Base-by-base conservation (phyloP, 2,888 invertebrate species). In the Zaprionus lineosus region DNA sequence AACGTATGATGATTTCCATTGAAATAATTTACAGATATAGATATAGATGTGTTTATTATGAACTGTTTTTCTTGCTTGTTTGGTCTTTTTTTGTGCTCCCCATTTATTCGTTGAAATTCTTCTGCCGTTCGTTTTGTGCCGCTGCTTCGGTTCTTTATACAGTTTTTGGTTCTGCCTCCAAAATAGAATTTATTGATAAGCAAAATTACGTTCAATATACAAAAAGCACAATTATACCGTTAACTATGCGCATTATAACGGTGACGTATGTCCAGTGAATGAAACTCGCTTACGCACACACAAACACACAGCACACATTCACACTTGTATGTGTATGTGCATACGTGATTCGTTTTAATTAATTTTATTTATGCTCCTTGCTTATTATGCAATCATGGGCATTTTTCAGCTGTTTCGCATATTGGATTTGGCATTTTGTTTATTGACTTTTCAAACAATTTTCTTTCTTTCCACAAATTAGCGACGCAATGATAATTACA, bases 351-450 rank as follows among this genome's bases (percentile, higher is more conserved):
- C 34, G 57, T 46, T 65, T 85, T 60, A 73, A 85, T 85, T 86
- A 79, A 63, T 60, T 63, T 67, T 69, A 51, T 66, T 28, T 56
- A 61, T 62, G 57, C 53, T 28, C 40, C 34, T 56, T 60, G 72
- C 72, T 83, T 79, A 85, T 85, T 85, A 77, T 77, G 77, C 78
- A 77, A 77, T 77, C 77, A 68, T 74, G 63, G 55, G 59, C 37
- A 68, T 61, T 77, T 82, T 57, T 74, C 52, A 53, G 33, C 53
- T 8, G 40, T 47, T 70, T 66, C 63, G 59, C 83, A 62, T 78
- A 83, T 85, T 70, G 59, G 67, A 65, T 67, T 78, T 85, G 68
- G 75, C 67, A 63, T 56, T 72, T 85, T 86, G 73, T 68, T 76
- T 81, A 73, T 83, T 85, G 63, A 62, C 46, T 69, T 64, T 65